Base-by-base conservation (phyloP, 2,888 invertebrate species). In the Bombylius major region DNA sequence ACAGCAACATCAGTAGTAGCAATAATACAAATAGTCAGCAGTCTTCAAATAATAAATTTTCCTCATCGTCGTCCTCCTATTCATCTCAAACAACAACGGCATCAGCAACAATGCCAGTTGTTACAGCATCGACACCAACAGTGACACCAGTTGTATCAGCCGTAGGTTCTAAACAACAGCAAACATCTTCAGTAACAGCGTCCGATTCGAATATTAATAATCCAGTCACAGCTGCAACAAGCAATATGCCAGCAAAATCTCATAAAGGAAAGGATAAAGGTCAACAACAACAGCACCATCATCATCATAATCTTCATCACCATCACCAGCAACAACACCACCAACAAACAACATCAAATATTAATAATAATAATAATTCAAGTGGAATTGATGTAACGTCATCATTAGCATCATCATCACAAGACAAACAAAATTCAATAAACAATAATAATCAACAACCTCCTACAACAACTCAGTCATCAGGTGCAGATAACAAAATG, bases 401-500 rank as follows among this genome's bases (percentile, higher is more conserved):
- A 39, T 70, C 50, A 33, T 49, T 51, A 31, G 39, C 53, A 32
- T n/a, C 32, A 34, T 50, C 33, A 13, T 7, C 8, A 5, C 45
- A 55, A 13, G 14, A 36, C 4, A 55, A 44, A 50, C 50, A 50
- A n/a, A 53, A 47, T 14, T 39, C 50, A 9, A 12, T 34, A 6
- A 54, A 49, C 60, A 71, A 65, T 65, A 67, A 67, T 61, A 67
- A 66, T 63, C 75, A 73, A 70, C 68, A 72, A 65, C 75, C n/a
- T 8, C 9, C 36, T 32, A 6, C 34, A 3, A 49, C 49, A 5
- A 48, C 32, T 23, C 23, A 23, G 33, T 6, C 48, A 48, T 11
- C 48, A 31, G 9, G 7, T 32, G 34, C 9, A 23, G 47, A 46
- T 1, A 50, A 55, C 9, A 55, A 55, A 51, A 55, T 55, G 55